Percentiles rank a stretch among this genome's conserved stretches.
Evolutionary conservation across 2,888 invertebrate species (phyloP).

Genomic region (Gnatocerus cornutus): DNA sequence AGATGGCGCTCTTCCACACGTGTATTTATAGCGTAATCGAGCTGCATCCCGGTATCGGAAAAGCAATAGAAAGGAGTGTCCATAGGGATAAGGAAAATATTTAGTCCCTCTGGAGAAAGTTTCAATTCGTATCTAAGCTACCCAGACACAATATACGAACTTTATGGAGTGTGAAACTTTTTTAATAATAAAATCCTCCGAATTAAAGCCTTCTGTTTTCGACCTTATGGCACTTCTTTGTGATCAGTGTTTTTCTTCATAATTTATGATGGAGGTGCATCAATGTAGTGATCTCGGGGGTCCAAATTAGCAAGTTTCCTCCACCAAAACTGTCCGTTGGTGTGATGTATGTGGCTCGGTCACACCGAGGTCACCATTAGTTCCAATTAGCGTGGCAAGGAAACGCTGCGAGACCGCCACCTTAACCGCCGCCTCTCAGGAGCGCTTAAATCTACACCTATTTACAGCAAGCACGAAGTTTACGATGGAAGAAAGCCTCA

Average conservation of each 20-base stretch:
- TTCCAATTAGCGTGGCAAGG: slow-evolving; percentile 67
- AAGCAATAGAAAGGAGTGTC: slow-evolving; percentile 66
- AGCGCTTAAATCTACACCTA: slow-evolving; percentile 35
- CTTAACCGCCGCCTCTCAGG: slow-evolving; percentile 53
- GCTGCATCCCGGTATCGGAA: slow-evolving; percentile 62
- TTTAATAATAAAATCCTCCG: slow-evolving; percentile 57
- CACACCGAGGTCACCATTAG: slow-evolving; percentile 66
- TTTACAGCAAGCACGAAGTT: slow-evolving; percentile 27
- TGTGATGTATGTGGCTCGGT: slow-evolving; percentile 66
- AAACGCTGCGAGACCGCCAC: slow-evolving; percentile 59
- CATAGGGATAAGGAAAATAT: slow-evolving; percentile 67
- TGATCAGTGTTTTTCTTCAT: slow-evolving; percentile 49
- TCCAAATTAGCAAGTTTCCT: slow-evolving; percentile 68
- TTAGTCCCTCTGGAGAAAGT: slow-evolving; percentile 64
- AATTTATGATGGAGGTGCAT: slow-evolving; percentile 59
- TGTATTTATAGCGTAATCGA: slow-evolving; percentile 63
- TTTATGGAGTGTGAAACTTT: slow-evolving; percentile 66
- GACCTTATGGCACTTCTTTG: slow-evolving; percentile 24
- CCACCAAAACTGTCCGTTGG: slow-evolving; percentile 59
- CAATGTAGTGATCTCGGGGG: slow-evolving; percentile 62
- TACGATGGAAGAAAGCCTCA: slow-evolving; percentile 17
- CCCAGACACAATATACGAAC: slow-evolving; percentile 65
- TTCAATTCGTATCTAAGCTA: slow-evolving; percentile 66
- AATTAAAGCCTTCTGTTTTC: slow-evolving; percentile 36
- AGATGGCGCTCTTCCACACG: slow-evolving; percentile 54